Conservation (phyloP, 92 coral and sea anemone genomes). For the Zoanthus sansibaricus region DNA sequence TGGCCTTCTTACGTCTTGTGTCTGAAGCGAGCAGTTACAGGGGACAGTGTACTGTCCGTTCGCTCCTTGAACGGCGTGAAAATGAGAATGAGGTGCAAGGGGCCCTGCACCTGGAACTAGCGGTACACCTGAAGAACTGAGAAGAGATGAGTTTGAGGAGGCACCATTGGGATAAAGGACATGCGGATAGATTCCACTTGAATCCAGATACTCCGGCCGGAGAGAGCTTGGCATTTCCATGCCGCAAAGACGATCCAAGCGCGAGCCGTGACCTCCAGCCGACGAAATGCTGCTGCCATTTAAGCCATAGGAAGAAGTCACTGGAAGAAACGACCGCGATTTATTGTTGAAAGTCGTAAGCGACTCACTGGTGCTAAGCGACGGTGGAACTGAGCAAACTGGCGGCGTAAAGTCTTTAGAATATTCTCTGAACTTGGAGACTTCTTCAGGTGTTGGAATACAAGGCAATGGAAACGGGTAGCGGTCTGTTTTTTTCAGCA, state of each 20-base stretch:
- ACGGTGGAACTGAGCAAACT: conserved; percentile 73
- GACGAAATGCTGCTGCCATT: conserved; percentile 70
- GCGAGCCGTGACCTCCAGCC: conserved; percentile 71
- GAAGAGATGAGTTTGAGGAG: conserved; percentile 74
- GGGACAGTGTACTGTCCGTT: conserved; percentile 96
- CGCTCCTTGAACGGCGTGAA: conserved; percentile 90
- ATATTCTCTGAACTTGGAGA: conserved; percentile 74
- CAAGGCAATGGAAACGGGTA: conserved; percentile 97
- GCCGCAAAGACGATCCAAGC: conserved; percentile 76
- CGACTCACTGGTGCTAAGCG: conserved; percentile 84
- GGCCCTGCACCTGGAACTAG: conserved; percentile 80
- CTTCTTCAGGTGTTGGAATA: conserved; percentile 88
- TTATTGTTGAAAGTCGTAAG: conserved; percentile 66
- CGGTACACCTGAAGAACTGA: conserved; percentile 79
- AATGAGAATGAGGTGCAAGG: conserved; percentile 84
- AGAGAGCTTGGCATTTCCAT: conserved; percentile 87
- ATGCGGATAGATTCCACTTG: conserved; percentile 83
- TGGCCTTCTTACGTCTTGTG: conserved; percentile 92
- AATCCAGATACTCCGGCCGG: conserved; percentile 87
- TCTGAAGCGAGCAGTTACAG: conserved; percentile 95
- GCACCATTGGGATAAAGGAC: conserved; percentile 82
- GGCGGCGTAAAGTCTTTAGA: conserved; percentile 56
- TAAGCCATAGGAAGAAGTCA: conserved; percentile 75
- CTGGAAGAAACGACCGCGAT: conserved; percentile 90
- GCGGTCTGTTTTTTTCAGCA: conserved; percentile 95